Evolutionary conservation across 2,888 invertebrate genomes (phyloP).

Genomic region (Pheosia gnoma): DNA sequence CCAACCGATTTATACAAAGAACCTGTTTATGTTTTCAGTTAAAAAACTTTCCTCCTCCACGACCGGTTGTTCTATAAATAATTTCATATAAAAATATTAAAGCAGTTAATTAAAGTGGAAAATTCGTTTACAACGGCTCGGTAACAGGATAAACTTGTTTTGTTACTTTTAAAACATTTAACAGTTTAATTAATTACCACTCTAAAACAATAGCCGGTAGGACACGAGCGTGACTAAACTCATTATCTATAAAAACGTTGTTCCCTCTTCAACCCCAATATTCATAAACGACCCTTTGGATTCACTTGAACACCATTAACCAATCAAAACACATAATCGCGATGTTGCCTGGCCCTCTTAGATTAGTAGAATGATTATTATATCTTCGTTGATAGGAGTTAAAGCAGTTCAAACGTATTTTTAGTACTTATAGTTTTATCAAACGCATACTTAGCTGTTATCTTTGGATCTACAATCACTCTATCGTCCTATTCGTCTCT

Average conservation of each 20-base stretch:
- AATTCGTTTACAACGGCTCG: conserved; percentile 23
- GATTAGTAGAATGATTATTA: conserved; percentile 18
- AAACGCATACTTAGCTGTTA: too few relatives aligned
- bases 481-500: too few relatives aligned
- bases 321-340: conserved; percentile 44
- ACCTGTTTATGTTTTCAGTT: conserved; percentile 16
- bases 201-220: conserved; percentile 17
- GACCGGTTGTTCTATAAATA: background rate
- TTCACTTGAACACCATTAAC: conserved; percentile 41
- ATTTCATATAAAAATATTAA: conserved; percentile 11
- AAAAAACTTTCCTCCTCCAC: background rate
- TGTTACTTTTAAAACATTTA: conserved; percentile 26
- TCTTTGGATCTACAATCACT: too few relatives aligned
- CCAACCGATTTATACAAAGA: conserved; percentile 15
- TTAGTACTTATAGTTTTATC: too few relatives aligned
- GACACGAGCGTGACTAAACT: conserved; percentile 36
- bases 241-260: conserved; percentile 39
- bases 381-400: conserved; percentile 14
- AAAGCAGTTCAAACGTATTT: too few relatives aligned
- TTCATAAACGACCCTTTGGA: conserved; percentile 40
- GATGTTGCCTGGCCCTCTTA: conserved; percentile 34
- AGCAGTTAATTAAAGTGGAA: conserved; percentile 21
- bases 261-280: conserved; percentile 28
- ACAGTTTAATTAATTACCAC: conserved; percentile 27
- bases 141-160: conserved; percentile 23